Evolutionary conservation across 2,113 vertebrate species (phyloP).

Genomic region (Pungitius pungitius): DNA sequence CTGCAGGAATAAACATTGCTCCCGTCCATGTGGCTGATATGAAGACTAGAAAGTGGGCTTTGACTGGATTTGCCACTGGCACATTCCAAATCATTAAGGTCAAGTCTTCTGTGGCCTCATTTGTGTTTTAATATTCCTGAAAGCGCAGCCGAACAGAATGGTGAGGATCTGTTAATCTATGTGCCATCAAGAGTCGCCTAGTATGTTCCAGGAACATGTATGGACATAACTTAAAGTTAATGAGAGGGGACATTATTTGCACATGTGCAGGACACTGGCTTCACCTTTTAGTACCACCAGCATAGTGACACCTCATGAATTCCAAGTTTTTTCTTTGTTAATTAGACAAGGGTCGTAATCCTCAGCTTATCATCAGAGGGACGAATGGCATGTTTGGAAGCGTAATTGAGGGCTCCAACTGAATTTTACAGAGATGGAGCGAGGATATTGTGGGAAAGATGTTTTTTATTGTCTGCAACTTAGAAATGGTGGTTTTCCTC

Average conservation of each 20-base stretch:
- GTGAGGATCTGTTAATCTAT: constrained; percentile 70
- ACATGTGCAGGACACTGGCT: constrained; percentile 57
- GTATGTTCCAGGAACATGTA: constrained; percentile 71
- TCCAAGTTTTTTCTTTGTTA: constrained; percentile 33
- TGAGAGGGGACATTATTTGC: constrained; percentile 73
- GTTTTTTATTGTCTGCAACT: not conserved
- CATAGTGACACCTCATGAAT: constrained; percentile 45
- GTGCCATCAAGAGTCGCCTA: constrained; percentile 51
- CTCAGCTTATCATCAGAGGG: constrained; percentile 7
- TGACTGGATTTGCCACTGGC: not conserved
- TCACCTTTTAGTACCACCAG: constrained; percentile 48
- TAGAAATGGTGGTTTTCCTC: constrained; percentile 20
- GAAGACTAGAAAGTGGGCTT: not conserved
- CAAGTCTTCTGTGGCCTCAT: constrained; percentile 52
- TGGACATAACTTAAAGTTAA: constrained; percentile 78
- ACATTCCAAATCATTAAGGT: constrained; percentile 35
- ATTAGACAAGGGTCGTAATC: constrained; percentile 42
- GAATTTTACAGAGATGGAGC: constrained; percentile 13
- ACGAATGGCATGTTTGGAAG: constrained; percentile 20
- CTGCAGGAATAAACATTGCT: too few species aligned
- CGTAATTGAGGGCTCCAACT: constrained; percentile 18
- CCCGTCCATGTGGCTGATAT: too few species aligned
- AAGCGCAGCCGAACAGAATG: constrained; percentile 72
- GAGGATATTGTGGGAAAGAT: not conserved
- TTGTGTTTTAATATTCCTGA: constrained; percentile 63